Conservation (phyloP, 2,888 invertebrate species). For the Dasysyrphus albostriatus region DNA sequence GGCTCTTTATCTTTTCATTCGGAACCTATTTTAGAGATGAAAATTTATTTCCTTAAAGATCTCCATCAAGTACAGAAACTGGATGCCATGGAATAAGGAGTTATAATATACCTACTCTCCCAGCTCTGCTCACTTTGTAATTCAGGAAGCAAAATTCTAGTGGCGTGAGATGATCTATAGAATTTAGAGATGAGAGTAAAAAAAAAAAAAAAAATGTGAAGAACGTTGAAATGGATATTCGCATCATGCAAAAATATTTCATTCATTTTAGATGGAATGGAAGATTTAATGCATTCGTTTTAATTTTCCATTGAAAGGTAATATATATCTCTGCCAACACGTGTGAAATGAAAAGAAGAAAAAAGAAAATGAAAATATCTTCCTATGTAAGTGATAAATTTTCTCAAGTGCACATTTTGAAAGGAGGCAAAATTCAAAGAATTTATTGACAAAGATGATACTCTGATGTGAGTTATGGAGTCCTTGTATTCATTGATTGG, state of each 20-base stretch:
- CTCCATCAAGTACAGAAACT: conserved; percentile 40
- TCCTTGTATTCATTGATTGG: too few species aligned
- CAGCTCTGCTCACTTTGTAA: conserved; percentile 6
- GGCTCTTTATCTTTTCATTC: conserved; percentile 32
- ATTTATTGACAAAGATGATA: neutral
- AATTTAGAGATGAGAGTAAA: conserved; percentile 2
- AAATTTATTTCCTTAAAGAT: conserved; percentile 39
- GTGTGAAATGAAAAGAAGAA: neutral
- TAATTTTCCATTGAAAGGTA: conserved; percentile 27
- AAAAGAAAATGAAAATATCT: neutral
- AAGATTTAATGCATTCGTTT: conserved; percentile 34
- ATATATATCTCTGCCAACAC: conserved; percentile 14
- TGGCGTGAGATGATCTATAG: conserved; percentile 41
- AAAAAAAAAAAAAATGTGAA: neutral
- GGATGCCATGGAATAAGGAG: conserved; percentile 2
- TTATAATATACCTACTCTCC: conserved; percentile 1
- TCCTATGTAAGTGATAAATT: neutral
- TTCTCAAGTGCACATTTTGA: conserved; percentile 5
- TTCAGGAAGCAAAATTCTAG: conserved; percentile 22
- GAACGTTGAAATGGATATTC: conserved; percentile 25
- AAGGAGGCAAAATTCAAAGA: neutral
- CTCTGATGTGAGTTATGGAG: neutral
- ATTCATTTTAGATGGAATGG: conserved; percentile 11
- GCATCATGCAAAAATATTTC: conserved; percentile 27
- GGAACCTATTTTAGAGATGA: conserved; percentile 30